Conservation (phyloP, 2,797 vertebrate genomes). For the Microhierax caerulescens region DNA sequence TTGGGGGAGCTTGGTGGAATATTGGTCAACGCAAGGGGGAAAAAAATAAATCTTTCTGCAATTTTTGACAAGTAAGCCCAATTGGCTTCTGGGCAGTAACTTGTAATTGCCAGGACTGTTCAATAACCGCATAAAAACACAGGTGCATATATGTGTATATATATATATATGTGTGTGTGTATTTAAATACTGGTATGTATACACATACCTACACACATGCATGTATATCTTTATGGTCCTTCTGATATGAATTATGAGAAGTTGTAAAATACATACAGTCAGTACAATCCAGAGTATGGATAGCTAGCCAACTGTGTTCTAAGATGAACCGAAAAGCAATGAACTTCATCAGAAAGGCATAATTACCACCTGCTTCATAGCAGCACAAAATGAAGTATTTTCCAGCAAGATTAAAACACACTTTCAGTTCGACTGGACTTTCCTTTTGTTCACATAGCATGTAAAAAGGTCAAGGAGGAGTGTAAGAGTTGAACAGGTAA, state of each 20-base stretch:
- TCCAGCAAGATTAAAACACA: neutral
- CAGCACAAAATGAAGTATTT: neutral
- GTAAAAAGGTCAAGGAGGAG: neutral
- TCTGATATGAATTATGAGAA: fast-evolving
- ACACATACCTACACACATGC: neutral
- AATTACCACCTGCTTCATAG: neutral
- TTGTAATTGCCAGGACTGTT: neutral
- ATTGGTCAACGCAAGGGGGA: no score
- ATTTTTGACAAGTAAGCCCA: neutral
- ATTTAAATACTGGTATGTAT: no score
- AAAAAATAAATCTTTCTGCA: neutral
- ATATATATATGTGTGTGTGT: fast-evolving
- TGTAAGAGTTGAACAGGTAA: neutral
- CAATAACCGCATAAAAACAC: neutral
- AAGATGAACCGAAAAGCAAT: neutral
- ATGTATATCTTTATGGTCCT: fast-evolving
- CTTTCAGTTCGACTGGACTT: neutral
- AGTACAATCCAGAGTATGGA: fast-evolving
- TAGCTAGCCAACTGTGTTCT: fast-evolving
- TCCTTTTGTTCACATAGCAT: neutral
- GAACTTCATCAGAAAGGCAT: neutral
- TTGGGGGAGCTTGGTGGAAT: neutral
- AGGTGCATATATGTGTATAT: neutral
- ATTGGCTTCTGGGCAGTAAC: neutral
- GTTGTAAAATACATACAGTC: neutral